phyloP scores from a whole-genome alignment of 2,113 vertebrate genomes.

The Erythrocercus mccallii region DNA sequence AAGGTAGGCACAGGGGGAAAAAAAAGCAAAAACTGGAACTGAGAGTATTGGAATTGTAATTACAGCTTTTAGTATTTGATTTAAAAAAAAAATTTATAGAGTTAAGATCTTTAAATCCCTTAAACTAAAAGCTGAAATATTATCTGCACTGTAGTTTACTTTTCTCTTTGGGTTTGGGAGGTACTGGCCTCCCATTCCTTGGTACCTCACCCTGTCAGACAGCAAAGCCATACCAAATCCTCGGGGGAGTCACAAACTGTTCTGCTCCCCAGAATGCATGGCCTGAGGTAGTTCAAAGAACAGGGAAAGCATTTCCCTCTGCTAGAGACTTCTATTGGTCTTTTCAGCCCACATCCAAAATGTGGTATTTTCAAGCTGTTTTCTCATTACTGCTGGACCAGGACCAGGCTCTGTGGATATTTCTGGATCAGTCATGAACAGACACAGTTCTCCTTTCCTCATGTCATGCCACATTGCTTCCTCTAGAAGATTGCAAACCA shows the following conservation, averaged over 20 bases:
- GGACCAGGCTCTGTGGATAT: not conserved
- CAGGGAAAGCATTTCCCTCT: conserved; percentile 9
- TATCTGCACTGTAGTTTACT: not conserved
- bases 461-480: not conserved
- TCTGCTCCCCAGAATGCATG: not conserved
- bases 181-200: not conserved
- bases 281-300: not conserved
- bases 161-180: not conserved
- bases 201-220: not conserved
- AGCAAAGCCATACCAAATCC: not conserved
- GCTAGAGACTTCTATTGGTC: not conserved
- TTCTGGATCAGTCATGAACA: not conserved
- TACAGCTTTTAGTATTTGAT: not conserved
- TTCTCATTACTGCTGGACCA: not conserved
- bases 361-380: not conserved
- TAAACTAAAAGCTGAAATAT: not conserved
- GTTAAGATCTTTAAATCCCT: not conserved
- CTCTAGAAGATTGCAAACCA: not conserved
- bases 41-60: not conserved
- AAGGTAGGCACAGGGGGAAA: not conserved
- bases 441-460: not conserved
- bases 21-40: not conserved
- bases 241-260: not conserved
- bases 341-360: not conserved
- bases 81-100: not conserved